phyloP scores from a whole-genome alignment of 2,113 vertebrate species.

The Heterocephalus glaber region DNA sequence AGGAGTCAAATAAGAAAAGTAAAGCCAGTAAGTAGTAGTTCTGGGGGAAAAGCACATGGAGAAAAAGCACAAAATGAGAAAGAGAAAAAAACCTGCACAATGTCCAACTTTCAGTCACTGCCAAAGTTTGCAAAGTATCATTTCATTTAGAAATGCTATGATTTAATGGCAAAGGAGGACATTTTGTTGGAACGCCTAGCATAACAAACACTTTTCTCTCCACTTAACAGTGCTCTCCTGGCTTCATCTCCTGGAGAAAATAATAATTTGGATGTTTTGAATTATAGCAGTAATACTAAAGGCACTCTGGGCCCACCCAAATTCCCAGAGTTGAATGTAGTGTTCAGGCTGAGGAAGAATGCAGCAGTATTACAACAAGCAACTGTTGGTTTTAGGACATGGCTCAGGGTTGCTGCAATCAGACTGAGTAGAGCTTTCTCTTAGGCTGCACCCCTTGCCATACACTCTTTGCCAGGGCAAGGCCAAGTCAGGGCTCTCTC shows the following conservation, averaged over 20 bases:
- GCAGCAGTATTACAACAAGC: neutral
- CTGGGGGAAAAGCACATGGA: conserved; percentile 56
- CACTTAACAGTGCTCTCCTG: conserved; percentile 79
- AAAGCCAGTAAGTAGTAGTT: conserved; percentile 73
- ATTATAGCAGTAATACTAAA: conserved; percentile 81
- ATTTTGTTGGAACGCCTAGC: conserved; percentile 79
- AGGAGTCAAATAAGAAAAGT: conserved; percentile 67
- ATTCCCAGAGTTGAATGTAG: conserved; percentile 70
- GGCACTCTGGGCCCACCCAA: conserved; percentile 81
- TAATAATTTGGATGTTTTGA: conserved; percentile 84
- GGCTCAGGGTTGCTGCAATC: neutral
- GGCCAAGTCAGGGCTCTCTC: conserved; percentile 16
- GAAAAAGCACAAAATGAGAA: conserved; percentile 69
- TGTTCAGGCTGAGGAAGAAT: conserved; percentile 49
- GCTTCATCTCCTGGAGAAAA: conserved; percentile 77
- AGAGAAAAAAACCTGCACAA: conserved; percentile 49
- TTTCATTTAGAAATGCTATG: conserved; percentile 81
- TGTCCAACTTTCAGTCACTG: conserved; percentile 75
- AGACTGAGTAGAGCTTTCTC: neutral
- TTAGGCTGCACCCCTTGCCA: neutral
- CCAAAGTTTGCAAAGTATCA: conserved; percentile 82
- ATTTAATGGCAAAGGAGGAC: conserved; percentile 82
- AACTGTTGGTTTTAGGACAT: neutral
- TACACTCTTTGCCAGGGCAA: neutral
- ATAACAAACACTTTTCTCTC: conserved; percentile 81